These are phyloP conservation scores for Tragelaphus oryx DNA, from an alignment of 2,797 vertebrate genomes.

Conservation along the genomic window DNA sequence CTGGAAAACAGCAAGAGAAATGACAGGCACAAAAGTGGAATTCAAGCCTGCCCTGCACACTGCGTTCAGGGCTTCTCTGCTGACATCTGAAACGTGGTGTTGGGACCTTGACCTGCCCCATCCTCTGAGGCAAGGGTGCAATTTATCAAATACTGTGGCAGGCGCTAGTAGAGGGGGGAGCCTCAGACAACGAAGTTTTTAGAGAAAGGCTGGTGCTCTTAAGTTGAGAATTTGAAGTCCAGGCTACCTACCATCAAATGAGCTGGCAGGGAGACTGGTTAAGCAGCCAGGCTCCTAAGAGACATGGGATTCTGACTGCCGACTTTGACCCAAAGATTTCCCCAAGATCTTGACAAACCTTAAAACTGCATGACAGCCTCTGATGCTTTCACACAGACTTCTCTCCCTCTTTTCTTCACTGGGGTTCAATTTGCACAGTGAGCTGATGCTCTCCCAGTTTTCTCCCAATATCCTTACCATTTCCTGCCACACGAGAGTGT, in stretches of 20 bases:
- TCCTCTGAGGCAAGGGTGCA: not conserved
- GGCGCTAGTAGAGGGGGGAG: not conserved
- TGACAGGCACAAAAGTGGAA: not conserved
- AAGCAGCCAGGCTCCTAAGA: not conserved
- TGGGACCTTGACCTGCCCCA: not conserved
- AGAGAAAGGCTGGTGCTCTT: not conserved
- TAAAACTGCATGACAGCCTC: not conserved
- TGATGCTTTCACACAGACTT: not conserved
- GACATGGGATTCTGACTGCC: not conserved
- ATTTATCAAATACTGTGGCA: not conserved
- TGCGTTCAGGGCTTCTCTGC: not conserved
- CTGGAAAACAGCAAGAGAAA: not conserved
- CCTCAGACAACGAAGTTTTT: not conserved
- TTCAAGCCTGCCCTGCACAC: not conserved
- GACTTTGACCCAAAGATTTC: not conserved
- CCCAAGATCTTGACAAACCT: not conserved
- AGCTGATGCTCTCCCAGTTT: not conserved
- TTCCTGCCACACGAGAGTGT: not conserved
- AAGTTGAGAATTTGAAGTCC: constrained; percentile 14
- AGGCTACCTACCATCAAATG: not conserved
- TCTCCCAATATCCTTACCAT: not conserved
- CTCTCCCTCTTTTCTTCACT: not conserved
- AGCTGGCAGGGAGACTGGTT: not conserved
- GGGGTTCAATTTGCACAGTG: not conserved
- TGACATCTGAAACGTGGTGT: not conserved